These are phyloP conservation scores for Myocastor coypus DNA, from an alignment of 2,113 vertebrate species.

Conservation along the genomic window DNA sequence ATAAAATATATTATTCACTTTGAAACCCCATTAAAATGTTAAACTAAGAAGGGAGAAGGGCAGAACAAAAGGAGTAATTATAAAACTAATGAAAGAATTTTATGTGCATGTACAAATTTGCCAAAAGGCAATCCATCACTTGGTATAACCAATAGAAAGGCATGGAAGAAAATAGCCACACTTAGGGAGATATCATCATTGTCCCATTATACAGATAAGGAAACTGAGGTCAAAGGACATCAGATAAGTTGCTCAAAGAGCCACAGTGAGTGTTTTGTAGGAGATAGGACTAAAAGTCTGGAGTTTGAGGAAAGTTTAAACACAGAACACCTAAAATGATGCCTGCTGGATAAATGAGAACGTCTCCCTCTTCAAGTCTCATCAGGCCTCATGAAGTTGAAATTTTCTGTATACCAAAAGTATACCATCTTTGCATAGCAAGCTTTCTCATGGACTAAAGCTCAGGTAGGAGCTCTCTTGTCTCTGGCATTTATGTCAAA, in stretches of 20 bases:
- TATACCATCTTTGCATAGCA: background rate
- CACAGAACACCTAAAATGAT: constrained; percentile 7
- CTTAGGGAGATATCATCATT: background rate
- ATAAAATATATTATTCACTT: background rate
- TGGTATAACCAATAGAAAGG: background rate
- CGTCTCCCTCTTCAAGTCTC: background rate
- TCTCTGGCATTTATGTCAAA: background rate
- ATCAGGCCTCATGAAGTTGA: background rate
- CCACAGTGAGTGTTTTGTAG: background rate
- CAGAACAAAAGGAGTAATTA: background rate
- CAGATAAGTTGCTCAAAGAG: background rate
- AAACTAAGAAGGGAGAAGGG: background rate
- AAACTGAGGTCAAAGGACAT: background rate
- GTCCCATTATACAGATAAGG: background rate
- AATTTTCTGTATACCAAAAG: constrained; percentile 34
- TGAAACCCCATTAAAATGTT: background rate
- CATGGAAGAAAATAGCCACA: background rate
- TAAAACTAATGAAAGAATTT: background rate
- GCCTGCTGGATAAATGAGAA: background rate
- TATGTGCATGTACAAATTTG: background rate
- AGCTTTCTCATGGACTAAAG: constrained; percentile 3
- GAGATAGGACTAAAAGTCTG: background rate
- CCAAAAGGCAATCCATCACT: too few species aligned
- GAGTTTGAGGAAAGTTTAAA: constrained; percentile 19
- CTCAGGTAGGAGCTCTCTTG: background rate